phyloP scores from a whole-genome alignment of 2,797 vertebrate genomes.

The Pangasius macronema region DNA sequence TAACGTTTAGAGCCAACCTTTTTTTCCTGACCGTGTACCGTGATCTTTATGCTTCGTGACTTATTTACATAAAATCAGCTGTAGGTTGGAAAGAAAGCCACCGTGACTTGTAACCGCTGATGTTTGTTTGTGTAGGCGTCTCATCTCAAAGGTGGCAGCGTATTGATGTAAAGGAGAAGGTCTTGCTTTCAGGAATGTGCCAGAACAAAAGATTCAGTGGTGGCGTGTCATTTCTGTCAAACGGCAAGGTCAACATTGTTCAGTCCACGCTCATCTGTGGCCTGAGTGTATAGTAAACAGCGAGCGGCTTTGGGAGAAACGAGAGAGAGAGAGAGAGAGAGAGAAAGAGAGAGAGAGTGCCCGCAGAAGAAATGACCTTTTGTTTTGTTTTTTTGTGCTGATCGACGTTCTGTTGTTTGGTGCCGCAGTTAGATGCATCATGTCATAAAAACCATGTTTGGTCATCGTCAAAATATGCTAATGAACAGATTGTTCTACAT shows the following conservation, averaged over 20 bases:
- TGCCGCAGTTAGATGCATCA: not conserved
- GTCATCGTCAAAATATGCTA: conserved; percentile 2
- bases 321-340: not conserved
- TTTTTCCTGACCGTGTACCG: not conserved
- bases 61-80: not conserved
- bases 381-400: conserved; percentile 25
- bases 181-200: conserved; percentile 62
- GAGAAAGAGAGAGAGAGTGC: not conserved
- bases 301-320: conserved; percentile 31
- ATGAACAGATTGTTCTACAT: not conserved
- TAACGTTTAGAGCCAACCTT: too few species aligned
- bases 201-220: conserved; percentile 26
- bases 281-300: conserved; percentile 67
- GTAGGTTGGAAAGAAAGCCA: conserved; percentile 14
- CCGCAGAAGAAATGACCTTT: conserved; percentile 19
- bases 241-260: conserved; percentile 73
- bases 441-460: not conserved
- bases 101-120: conserved; percentile 8
- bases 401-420: not conserved
- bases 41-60: conserved; percentile 8
- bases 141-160: conserved; percentile 26
- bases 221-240: conserved; percentile 50
- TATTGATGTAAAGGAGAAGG: conserved; percentile 57
- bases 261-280: conserved; percentile 61
- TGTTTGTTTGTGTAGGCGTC: conserved; percentile 10